A percentile compares a stretch with the other conserved stretches of the same genome.
Evolutionary conservation across 1,140 invertebrate genomes (phyloP).

Genomic region (Trichogramma pretiosum): DNA sequence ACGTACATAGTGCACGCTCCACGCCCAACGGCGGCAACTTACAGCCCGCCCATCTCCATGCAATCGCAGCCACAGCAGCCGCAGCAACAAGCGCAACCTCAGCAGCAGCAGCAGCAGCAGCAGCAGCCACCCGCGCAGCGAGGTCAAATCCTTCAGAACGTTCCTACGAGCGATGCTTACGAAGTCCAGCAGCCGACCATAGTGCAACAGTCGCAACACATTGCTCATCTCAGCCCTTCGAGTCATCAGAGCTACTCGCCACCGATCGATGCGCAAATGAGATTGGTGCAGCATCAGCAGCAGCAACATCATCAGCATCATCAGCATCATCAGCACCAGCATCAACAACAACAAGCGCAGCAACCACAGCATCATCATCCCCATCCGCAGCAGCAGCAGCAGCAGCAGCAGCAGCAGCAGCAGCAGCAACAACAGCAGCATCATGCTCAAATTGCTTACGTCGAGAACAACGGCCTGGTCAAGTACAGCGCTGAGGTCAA

Average conservation of each 20-base stretch:
- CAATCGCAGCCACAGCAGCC: neutral
- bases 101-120: slow-evolving; percentile 1
- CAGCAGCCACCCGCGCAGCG: too few relatives aligned
- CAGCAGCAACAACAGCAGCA: slow-evolving; percentile 24
- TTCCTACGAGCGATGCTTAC: too few relatives aligned
- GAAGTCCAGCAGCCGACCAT: slow-evolving; percentile 18
- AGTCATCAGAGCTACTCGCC: slow-evolving; percentile 15
- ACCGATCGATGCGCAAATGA: slow-evolving; percentile 9
- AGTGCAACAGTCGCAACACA: neutral
- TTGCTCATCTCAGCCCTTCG: slow-evolving; percentile 7
- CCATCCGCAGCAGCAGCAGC: slow-evolving; percentile 8
- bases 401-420: slow-evolving; percentile 17
- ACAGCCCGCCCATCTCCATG: too few relatives aligned
- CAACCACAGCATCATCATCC: slow-evolving; percentile 18
- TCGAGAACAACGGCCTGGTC: slow-evolving; percentile 20
- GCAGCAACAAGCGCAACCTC: slow-evolving; percentile 32
- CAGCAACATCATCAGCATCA: slow-evolving; percentile 28
- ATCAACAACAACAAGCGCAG: slow-evolving; percentile 24
- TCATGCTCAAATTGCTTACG: slow-evolving; percentile 23
- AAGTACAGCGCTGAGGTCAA: slow-evolving; percentile 30
- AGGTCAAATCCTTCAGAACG: too few relatives aligned
- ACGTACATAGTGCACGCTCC: slow-evolving; percentile 4
- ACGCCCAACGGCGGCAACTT: slow-evolving; percentile 21
- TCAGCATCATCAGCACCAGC: slow-evolving; percentile 14
- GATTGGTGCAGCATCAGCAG: slow-evolving; percentile 25